A percentile compares a stretch with the other conserved stretches of the same genome.
These are phyloP conservation scores for Noctuana brunneofusca DNA, from an alignment of 2,888 invertebrate genomes.

Conservation along the genomic window DNA sequence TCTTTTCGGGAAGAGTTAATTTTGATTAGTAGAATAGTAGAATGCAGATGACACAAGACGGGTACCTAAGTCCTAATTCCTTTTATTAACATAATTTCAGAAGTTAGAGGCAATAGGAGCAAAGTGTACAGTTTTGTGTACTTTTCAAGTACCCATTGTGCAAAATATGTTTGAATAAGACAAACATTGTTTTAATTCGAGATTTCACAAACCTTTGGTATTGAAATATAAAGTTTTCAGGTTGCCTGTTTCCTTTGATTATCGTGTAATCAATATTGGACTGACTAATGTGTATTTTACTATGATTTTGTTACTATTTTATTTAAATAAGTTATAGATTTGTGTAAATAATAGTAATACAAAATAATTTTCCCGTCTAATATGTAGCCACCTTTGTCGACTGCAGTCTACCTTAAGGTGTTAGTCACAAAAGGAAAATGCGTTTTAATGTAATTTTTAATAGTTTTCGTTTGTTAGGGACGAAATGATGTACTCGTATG, in stretches of 20 bases:
- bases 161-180: no score
- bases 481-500: background rate
- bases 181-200: no score
- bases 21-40: background rate
- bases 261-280: background rate
- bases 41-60: background rate
- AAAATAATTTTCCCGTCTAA: background rate
- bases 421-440: slow-evolving; percentile 3
- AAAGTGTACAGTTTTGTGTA: background rate
- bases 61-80: no score
- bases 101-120: background rate
- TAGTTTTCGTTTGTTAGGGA: slow-evolving; percentile 1
- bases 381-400: background rate
- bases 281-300: slow-evolving; percentile 1
- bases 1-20: background rate
- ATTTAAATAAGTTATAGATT: background rate
- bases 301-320: background rate
- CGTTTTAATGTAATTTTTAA: background rate
- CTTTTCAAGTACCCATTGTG: no score
- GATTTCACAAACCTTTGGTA: background rate
- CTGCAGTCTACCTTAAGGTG: slow-evolving; percentile 1
- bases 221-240: background rate
- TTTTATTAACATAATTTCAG: background rate
- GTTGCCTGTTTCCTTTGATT: background rate
- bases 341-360: background rate